A percentile compares a stretch with the other conserved stretches of the same genome.
phyloP scores from a whole-genome alignment of 2,113 vertebrate species.

The Petromus typicus region DNA sequence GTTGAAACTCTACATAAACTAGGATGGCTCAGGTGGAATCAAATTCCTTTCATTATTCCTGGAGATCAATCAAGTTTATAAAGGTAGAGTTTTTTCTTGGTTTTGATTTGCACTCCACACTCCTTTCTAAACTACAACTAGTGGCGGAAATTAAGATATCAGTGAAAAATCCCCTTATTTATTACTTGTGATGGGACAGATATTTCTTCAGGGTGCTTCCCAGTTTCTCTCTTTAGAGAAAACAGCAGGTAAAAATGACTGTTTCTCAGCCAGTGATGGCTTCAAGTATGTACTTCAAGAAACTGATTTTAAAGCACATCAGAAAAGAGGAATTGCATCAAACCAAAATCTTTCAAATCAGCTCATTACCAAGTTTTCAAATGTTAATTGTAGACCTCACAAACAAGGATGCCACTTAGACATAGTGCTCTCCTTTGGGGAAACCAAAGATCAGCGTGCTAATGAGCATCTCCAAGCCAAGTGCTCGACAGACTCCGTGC shows the following conservation, averaged over 20 bases:
- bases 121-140: constrained; percentile 40
- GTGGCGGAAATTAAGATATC: constrained; percentile 62
- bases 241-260: constrained; percentile 25
- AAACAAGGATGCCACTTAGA: neutral
- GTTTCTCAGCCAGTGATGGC: constrained; percentile 4
- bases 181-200: neutral
- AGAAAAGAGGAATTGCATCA: constrained; percentile 38
- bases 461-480: neutral
- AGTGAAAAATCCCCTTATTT: constrained; percentile 2
- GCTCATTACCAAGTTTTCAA: neutral
- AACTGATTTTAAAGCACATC: constrained; percentile 36
- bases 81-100: constrained; percentile 22
- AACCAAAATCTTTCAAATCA: constrained; percentile 61
- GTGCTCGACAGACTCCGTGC: neutral
- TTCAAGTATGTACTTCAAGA: neutral
- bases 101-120: constrained; percentile 15
- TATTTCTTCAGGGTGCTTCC: neutral
- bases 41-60: neutral
- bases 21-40: neutral
- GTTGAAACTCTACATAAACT: constrained; percentile 12
- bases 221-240: constrained; percentile 43
- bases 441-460: neutral
- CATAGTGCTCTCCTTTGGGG: neutral
- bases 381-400: neutral
- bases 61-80: constrained; percentile 35